Conservation (phyloP, 2,888 invertebrate genomes). For the Mongoloraphidia duomilia region DNA sequence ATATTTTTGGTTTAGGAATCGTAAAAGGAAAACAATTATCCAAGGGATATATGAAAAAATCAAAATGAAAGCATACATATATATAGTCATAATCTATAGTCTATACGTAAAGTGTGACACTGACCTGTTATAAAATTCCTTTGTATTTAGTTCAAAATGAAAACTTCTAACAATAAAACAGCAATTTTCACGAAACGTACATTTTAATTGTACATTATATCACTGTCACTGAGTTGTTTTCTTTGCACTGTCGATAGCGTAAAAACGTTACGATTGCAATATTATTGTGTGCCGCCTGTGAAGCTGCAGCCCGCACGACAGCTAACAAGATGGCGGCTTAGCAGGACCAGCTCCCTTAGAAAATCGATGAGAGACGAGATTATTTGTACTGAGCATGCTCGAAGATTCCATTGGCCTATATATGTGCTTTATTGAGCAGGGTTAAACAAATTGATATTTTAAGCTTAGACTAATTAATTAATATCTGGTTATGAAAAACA, state of each 20-base stretch:
- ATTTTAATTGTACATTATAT: neutral
- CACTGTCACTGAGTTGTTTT: slow-evolving; percentile 4
- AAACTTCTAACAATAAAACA: neutral
- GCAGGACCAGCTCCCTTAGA: slow-evolving; percentile 23
- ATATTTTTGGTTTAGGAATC: too few relatives aligned
- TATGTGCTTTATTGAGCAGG: neutral
- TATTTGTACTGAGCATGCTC: slow-evolving; percentile 5
- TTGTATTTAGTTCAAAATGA: too few relatives aligned
- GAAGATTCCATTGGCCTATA: slow-evolving; percentile 6
- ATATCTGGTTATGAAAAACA: neutral
- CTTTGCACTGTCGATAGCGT: neutral
- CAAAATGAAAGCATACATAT: too few relatives aligned
- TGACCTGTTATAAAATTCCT: too few relatives aligned
- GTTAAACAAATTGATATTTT: too few relatives aligned
- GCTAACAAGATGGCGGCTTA: slow-evolving; percentile 23
- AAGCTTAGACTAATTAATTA: neutral
- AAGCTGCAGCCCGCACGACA: slow-evolving; percentile 8
- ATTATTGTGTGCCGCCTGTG: slow-evolving; percentile 2
- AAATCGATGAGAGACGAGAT: slow-evolving; percentile 24
- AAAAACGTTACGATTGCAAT: neutral
- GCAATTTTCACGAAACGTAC: neutral
- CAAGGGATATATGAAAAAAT: too few relatives aligned
- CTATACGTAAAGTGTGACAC: too few relatives aligned
- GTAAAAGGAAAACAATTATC: too few relatives aligned
- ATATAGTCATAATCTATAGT: too few relatives aligned